Base-by-base conservation (phyloP, 2,888 invertebrate species). In the Furcula furcula region DNA sequence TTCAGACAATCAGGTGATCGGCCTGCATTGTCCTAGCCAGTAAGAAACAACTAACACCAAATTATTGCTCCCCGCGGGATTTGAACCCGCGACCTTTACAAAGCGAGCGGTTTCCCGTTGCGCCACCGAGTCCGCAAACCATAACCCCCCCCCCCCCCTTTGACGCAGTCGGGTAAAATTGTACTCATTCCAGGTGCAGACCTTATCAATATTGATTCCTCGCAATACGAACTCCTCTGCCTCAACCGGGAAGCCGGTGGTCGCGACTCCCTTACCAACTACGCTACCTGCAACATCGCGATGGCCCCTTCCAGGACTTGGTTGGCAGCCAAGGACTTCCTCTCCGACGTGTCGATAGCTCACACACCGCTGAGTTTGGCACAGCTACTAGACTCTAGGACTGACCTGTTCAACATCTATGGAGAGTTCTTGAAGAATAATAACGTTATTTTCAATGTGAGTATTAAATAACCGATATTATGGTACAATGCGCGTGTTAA, bases 401-500 rank as follows among this genome's bases (percentile, higher is more conserved):
- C 89, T 0, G 92, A 93, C 48, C 75, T 92, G 4, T 91, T 94
- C 60, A 91, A 91, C 42, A 86, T 94, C 30, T 94, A 93, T 55
- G 94, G 94, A 15, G 85, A 87, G 40, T 89, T 81, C 51, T 72
- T 88, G 55, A 88, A 87, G 63, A 86, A 88, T 36, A 84, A 89
- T 47, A 84, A 89, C 35, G 76, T 89, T 33, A 81, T 89, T 42
- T 89, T 89, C 49, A 84, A 65, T 62, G 88, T 89, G 52, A 82
- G 88, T 82, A n/a, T n/a, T n/a, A 16, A 3, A 16, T 16, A 16
- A 16, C 6, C 2, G 4, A 4, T 3, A 14, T 23, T 29, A 28
- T 7, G 14, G 15, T 19, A 23, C 10, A 31, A 5, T n/a, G 9
- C n/a, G n/a, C n/a, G n/a, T n/a, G n/a, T n/a, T n/a, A n/a, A n/a